Evolutionary conservation across 2,113 vertebrate species (phyloP), one percentile per base, ranked within the genome.

Genomic region (Gasterosteus nipponicus): DNA sequence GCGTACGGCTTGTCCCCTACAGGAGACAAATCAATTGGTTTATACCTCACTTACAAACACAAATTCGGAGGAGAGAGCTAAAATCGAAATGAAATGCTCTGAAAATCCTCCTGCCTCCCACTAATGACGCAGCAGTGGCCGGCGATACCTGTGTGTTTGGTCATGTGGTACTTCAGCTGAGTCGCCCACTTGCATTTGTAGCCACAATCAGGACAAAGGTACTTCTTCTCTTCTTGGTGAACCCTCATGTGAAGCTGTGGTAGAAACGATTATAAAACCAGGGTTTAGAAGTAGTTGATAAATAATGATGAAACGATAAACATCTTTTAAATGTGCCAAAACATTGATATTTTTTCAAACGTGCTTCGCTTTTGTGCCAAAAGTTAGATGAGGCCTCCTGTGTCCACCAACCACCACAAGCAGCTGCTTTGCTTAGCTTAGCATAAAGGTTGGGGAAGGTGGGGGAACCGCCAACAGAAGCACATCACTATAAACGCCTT

Each of bases 141-240:
- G 22, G 44, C 59, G 73, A 86, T 93, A 97, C 97, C 97, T 26
- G 97, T 99, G 89, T 99, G 98, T 75, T 97, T 99, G 6, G 96
- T 98, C 97, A 99, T 99, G 92, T 99, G 98, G 77, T 98, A 98
- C 88, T 99, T 99, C 80, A 99, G 95, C 87, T 99, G 97, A 88
- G 97, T 99, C 51, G 97, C 95, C 98, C 98, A 99, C 82, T 99
- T 99, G 94, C 98, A 99, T 88, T 98, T 99, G 93, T 99, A 99
- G 74, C 97, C 98, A 2, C 98, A 99, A 51, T 98, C 96, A 0
- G 97, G 97, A 80, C 98, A 99, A 62, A 99, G 94, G 51, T 98
- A 99, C 77, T 98, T 99, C 70, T 96, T 94, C 81, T 99, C 97
- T 12, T 98, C 96, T 87, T 96, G 96, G 88, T 99, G 98, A 87